Conservation (phyloP, 2,888 invertebrate genomes). For the Congeria kusceri region DNA sequence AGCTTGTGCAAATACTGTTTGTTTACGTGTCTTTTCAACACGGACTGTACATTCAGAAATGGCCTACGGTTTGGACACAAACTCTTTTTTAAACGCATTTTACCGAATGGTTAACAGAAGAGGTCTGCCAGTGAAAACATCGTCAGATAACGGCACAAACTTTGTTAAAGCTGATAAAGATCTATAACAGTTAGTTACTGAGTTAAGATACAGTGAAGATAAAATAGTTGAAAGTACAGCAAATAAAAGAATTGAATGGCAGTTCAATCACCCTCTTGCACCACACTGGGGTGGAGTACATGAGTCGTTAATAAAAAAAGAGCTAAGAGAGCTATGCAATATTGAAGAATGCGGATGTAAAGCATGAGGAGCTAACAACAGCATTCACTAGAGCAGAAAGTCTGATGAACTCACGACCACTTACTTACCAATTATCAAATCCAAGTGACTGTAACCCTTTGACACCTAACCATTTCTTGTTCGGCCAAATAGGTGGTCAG, state of each 20-base stretch:
- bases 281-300: constrained; percentile 64
- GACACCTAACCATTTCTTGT: constrained; percentile 65
- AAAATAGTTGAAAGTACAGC: constrained; percentile 37
- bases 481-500: constrained; percentile 59
- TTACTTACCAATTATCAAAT: constrained; percentile 54
- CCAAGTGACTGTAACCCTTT: constrained; percentile 25
- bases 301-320: constrained; percentile 53
- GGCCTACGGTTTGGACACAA: constrained; percentile 49
- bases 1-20: constrained; percentile 44
- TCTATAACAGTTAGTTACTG: constrained; percentile 21
- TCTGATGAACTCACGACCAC: constrained; percentile 54
- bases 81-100: constrained; percentile 59
- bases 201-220: constrained; percentile 42
- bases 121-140: constrained; percentile 44
- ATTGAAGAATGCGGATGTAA: constrained; percentile 48
- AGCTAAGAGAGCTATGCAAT: constrained; percentile 62
- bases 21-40: constrained; percentile 57
- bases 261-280: constrained; percentile 61
- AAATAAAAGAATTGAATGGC: constrained; percentile 50
- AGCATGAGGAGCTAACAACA: constrained; percentile 59
- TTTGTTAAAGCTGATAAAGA: constrained; percentile 52
- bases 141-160: constrained; percentile 61
- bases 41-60: constrained; percentile 62
- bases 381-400: constrained; percentile 60
- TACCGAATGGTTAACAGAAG: constrained; percentile 43